These are phyloP conservation scores for Seladonia tumulorum DNA, from an alignment of 2,888 invertebrate genomes.

Conservation along the genomic window DNA sequence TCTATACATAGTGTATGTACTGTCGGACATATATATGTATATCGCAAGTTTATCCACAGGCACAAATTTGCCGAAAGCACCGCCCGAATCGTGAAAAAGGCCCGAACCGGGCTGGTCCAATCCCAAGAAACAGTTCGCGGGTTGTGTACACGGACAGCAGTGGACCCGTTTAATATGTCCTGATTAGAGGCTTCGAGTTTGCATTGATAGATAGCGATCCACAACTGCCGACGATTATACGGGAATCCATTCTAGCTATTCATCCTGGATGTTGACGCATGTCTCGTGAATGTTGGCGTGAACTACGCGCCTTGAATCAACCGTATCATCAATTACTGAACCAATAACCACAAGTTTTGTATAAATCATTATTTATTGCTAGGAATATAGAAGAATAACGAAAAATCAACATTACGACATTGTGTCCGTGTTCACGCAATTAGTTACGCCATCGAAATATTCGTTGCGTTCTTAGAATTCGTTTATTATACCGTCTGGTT, in stretches of 20 bases:
- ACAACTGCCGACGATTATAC: background rate
- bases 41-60: background rate
- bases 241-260: constrained; percentile 21
- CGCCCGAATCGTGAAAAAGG: background rate
- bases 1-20: background rate
- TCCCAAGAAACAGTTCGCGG: constrained; percentile 19
- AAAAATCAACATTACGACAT: no score
- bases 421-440: background rate
- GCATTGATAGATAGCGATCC: constrained; percentile 33
- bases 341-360: no score
- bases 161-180: constrained; percentile 51
- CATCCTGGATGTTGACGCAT: constrained; percentile 8
- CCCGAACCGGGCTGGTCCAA: constrained; percentile 1
- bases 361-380: no score
- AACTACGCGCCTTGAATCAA: background rate
- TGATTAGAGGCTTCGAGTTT: constrained; percentile 40
- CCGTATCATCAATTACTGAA: no score
- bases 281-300: constrained; percentile 20
- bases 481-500: background rate
- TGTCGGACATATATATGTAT: background rate
- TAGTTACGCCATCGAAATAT: background rate
- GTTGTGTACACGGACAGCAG: constrained; percentile 31
- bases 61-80: background rate
- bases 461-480: background rate
- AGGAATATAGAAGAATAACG: no score